Evolutionary conservation across 2,888 invertebrate genomes (phyloP).

Genomic region (Boloria euphrosyne): DNA sequence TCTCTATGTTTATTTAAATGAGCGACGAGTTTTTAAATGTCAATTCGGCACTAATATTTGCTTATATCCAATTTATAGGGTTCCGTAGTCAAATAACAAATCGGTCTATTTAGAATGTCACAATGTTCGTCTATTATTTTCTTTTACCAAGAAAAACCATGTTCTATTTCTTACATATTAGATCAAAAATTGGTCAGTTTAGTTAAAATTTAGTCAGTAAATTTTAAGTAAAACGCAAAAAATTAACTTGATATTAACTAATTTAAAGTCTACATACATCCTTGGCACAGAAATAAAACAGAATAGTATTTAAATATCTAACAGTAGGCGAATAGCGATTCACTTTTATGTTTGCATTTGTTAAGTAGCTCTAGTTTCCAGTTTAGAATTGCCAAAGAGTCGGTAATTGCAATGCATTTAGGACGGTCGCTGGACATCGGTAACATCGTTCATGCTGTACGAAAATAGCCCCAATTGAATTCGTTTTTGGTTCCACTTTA

Average conservation of each 20-base stretch:
- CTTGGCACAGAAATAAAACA: conserved; percentile 2
- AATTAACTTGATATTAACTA: too few relatives aligned
- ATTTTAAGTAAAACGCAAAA: too few relatives aligned
- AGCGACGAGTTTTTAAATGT: neutral
- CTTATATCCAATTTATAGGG: neutral
- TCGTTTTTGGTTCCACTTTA: conserved; percentile 6
- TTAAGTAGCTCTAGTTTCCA: conserved; percentile 39
- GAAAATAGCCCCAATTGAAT: conserved; percentile 11
- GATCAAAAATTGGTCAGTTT: too few relatives aligned
- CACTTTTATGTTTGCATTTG: conserved; percentile 35
- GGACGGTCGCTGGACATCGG: conserved; percentile 37
- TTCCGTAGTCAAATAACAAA: too few relatives aligned
- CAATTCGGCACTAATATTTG: neutral
- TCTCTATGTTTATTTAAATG: conserved; percentile 19
- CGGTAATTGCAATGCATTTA: conserved; percentile 49
- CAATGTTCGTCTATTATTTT: too few relatives aligned
- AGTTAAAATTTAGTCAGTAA: too few relatives aligned
- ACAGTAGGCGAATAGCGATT: conserved; percentile 26
- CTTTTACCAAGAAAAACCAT: too few relatives aligned
- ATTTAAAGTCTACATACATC: neutral
- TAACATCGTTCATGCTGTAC: conserved; percentile 29
- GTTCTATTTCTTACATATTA: too few relatives aligned
- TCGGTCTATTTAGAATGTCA: too few relatives aligned
- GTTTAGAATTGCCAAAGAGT: conserved; percentile 45
- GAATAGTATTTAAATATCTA: conserved; percentile 15